Conservation (phyloP, 2,797 vertebrate genomes). For the Phoeniculus purpureus region DNA sequence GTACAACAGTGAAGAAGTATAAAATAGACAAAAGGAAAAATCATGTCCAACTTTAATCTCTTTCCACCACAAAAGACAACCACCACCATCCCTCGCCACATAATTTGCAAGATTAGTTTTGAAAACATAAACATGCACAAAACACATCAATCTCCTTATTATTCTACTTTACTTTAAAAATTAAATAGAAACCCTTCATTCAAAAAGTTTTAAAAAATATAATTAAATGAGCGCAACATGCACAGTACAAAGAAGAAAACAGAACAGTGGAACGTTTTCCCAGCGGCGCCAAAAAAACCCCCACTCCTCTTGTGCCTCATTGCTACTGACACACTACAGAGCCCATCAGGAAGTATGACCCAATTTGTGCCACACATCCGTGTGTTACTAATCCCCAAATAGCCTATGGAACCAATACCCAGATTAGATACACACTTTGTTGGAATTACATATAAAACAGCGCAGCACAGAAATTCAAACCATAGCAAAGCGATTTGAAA, state of each 20-base stretch:
- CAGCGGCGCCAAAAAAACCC: not conserved
- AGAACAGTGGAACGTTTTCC: rapidly evolving
- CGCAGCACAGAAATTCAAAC: not conserved
- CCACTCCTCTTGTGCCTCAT: not conserved
- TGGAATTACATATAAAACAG: not conserved
- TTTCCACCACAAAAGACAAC: not conserved
- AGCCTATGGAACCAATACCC: not conserved
- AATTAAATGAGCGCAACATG: not conserved
- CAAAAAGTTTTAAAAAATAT: not conserved
- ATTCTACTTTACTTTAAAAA: not conserved
- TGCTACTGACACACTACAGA: not conserved
- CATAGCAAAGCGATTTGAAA: not conserved
- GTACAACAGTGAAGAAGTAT: not conserved
- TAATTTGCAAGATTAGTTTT: not conserved
- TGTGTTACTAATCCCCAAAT: not conserved
- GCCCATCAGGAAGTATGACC: not conserved
- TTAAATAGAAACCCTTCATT: not conserved
- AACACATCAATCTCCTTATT: not conserved
- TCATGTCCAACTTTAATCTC: not conserved
- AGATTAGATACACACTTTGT: not conserved
- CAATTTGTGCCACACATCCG: not conserved
- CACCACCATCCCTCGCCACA: not conserved
- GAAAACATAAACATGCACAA: not conserved
- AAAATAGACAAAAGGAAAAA: not conserved
- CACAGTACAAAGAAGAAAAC: not conserved